Evolutionary conservation across 2,888 invertebrate genomes (phyloP), one percentile per base, ranked within the genome.

Genomic region (Anthrax anthrax): DNA sequence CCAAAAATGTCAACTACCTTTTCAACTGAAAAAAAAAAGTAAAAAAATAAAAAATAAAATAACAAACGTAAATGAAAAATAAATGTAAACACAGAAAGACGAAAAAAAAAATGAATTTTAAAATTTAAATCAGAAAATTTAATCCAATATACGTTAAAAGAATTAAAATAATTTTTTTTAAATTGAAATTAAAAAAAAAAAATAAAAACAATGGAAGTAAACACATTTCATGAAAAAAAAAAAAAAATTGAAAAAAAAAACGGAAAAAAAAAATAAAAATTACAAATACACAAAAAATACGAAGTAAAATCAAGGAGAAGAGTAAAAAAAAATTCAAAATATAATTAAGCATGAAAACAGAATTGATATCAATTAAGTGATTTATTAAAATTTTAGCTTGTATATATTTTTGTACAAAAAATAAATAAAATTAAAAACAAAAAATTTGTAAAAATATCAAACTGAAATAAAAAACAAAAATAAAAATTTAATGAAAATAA

Each of bases 391-490:
- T 37, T 46, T 41, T 46, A 46, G 46, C 46, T 23, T 46, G 46
- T 46, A 46, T 46, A 46, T 46, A 46, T 46, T 46, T 46, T 46
- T 46, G 46, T 46, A 46, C 46, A 46, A 40, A 46, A 46, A 18
- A 37, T 41, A 36, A 45, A 46, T 23, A 42, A 34, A 41, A 18
- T 9, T 12, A 32, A 32, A 9, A 32, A 32, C 1, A 32, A 41
- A 46, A 16, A 46, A 41, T 23, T 18, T 40, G 18, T 37, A 45
- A 40, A 45, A 18, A 29, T 45, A 34, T 40, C 36, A 39, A 29
- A n/a, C 36, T 19, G 40, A 45, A 44, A 34, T 16, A 41, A 29
- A 45, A 40, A 44, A 39, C 36, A 40, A 19, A 45, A 45, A 39
- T 45, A 29, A 43, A 43, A 37, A 37, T 8, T 27, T 27, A 8